Percentiles rank a stretch among this genome's conserved stretches.
Conservation (phyloP, 2,113 vertebrate genomes). For the Apaloderma vittatum region DNA sequence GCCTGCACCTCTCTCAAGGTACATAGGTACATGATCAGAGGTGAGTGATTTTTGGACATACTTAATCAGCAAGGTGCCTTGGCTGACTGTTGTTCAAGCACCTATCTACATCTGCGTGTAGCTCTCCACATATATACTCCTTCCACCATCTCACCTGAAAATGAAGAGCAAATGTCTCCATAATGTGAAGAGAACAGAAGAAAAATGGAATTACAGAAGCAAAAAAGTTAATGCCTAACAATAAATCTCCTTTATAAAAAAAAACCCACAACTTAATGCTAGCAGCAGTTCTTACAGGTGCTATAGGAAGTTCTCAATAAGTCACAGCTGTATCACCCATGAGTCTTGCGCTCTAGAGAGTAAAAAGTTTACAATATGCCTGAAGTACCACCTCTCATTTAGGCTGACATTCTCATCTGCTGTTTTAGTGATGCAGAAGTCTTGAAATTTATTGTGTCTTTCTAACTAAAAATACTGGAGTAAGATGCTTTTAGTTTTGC, state of each 20-base stretch:
- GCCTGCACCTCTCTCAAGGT: background rate
- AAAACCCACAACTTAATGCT: background rate
- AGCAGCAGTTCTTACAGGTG: background rate
- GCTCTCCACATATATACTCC: background rate
- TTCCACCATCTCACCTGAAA: background rate
- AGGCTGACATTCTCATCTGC: background rate
- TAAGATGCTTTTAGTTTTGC: background rate
- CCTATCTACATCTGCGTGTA: background rate
- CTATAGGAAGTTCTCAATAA: fast-evolving
- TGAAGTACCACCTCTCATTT: background rate
- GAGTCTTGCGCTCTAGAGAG: background rate
- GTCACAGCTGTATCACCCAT: background rate
- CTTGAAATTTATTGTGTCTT: background rate
- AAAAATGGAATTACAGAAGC: background rate
- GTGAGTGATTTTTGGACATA: background rate
- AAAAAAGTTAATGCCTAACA: background rate
- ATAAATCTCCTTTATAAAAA: background rate
- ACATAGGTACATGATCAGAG: background rate
- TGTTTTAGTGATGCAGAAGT: background rate
- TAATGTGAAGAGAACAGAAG: background rate
- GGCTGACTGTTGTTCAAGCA: background rate
- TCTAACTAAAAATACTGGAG: background rate
- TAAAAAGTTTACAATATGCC: background rate
- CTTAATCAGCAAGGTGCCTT: background rate
- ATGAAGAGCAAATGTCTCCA: background rate